Conservation (phyloP, 2,888 invertebrate genomes). For the Orchesella flavescens region DNA sequence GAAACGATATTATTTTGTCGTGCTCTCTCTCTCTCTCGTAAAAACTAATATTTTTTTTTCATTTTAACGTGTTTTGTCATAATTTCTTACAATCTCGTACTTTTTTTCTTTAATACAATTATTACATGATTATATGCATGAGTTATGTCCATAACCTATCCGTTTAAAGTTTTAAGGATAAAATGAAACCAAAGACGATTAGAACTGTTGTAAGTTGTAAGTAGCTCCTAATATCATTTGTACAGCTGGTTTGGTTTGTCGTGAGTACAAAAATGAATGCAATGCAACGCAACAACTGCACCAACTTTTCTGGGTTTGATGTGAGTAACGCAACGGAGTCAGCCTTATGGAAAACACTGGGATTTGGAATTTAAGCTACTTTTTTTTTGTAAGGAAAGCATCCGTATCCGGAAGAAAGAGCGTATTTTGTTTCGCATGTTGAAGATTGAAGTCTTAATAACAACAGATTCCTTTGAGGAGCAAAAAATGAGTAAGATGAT, state of each 20-base stretch:
- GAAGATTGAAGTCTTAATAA: conserved; percentile 39
- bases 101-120: conserved; percentile 34
- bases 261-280: no score
- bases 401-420: conserved; percentile 45
- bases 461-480: conserved; percentile 2
- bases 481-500: background rate
- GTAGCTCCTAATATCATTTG: no score
- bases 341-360: no score
- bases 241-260: no score
- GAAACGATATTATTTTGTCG: no score
- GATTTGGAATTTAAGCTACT: no score
- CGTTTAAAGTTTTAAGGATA: conserved; percentile 24
- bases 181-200: conserved; percentile 49
- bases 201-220: background rate
- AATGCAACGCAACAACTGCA: no score
- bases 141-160: conserved; percentile 48
- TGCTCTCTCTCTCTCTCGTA: no score
- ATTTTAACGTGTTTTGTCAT: conserved; percentile 20
- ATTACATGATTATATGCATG: conserved; percentile 50
- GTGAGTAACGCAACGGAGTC: no score
- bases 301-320: no score
- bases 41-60: no score
- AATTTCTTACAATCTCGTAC: conserved; percentile 33
- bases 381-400: conserved; percentile 14
- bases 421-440: conserved; percentile 41